These are phyloP conservation scores for Plumapathes pennacea DNA, from an alignment of 92 coral and sea anemone species.

Conservation along the genomic window DNA sequence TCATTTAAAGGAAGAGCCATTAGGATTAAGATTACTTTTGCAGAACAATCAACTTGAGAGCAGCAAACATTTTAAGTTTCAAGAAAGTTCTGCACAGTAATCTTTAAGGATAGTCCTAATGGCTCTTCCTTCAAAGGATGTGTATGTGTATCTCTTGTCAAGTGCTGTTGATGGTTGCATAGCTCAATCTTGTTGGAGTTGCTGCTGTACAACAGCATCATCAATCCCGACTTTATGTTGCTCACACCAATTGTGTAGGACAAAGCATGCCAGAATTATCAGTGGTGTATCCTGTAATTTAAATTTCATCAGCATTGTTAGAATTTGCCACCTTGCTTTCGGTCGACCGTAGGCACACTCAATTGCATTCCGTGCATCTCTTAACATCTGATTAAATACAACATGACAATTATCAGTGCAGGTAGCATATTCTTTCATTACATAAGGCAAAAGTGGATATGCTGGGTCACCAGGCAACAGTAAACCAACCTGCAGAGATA, in stretches of 20 bases:
- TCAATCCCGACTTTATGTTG: conserved; percentile 15
- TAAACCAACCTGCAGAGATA: no score
- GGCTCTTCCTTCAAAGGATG: conserved; percentile 4
- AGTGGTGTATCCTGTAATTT: conserved; percentile 15
- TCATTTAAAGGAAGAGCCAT: no score
- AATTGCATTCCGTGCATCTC: conserved; percentile 16
- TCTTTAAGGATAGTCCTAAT: conserved; percentile 1
- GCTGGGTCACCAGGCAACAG: no score
- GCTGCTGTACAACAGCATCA: conserved; percentile 19
- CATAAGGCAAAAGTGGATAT: conserved; percentile 16
- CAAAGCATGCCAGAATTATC: conserved; percentile 17
- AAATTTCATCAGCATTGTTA: conserved; percentile 14
- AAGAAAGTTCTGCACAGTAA: no score
- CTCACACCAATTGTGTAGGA: conserved; percentile 8
- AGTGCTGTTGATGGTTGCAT: conserved; percentile 8
- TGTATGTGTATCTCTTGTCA: conserved; percentile 29
- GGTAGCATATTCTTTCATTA: conserved; percentile 18
- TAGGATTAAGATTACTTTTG: no score
- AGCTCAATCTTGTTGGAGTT: conserved; percentile 7
- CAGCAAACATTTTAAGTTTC: no score
- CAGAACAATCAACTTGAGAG: no score
- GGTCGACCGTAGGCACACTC: conserved; percentile 23
- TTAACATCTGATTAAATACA: conserved; percentile 11
- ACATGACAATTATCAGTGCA: conserved; percentile 13
- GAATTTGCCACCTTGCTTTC: conserved; percentile 16